These are phyloP conservation scores for Elaphurus davidianus DNA, from an alignment of 2,113 vertebrate species.

Conservation along the genomic window DNA sequence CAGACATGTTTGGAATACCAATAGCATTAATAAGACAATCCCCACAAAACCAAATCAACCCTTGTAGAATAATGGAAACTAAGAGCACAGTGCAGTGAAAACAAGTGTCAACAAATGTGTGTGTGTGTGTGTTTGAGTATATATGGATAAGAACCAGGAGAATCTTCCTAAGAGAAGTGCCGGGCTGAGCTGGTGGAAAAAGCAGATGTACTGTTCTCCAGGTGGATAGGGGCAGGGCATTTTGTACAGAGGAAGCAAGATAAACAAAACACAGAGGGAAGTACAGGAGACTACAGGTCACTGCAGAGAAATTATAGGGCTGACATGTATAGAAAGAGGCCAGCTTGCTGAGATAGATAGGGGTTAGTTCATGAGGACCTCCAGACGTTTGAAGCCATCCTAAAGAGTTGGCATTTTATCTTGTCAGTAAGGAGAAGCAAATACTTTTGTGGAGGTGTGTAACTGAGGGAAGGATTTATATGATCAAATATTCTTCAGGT, in stretches of 20 bases:
- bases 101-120: not conserved
- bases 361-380: not conserved
- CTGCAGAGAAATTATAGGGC: not conserved
- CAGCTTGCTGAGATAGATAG: not conserved
- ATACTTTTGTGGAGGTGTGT: not conserved
- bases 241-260: not conserved
- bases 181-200: not conserved
- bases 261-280: not conserved
- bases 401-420: not conserved
- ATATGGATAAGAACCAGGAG: not conserved
- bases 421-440: not conserved
- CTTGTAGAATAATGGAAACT: not conserved
- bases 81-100: not conserved
- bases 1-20: not conserved
- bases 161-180: not conserved
- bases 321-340: not conserved
- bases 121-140: not conserved
- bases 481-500: not conserved
- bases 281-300: not conserved
- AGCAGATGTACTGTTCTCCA: not conserved
- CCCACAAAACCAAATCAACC: not conserved
- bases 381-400: not conserved
- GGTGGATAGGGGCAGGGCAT: not conserved
- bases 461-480: not conserved
- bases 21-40: not conserved